Evolutionary conservation across 2,888 invertebrate species (phyloP).

Genomic region (Rhogogaster chlorosoma): DNA sequence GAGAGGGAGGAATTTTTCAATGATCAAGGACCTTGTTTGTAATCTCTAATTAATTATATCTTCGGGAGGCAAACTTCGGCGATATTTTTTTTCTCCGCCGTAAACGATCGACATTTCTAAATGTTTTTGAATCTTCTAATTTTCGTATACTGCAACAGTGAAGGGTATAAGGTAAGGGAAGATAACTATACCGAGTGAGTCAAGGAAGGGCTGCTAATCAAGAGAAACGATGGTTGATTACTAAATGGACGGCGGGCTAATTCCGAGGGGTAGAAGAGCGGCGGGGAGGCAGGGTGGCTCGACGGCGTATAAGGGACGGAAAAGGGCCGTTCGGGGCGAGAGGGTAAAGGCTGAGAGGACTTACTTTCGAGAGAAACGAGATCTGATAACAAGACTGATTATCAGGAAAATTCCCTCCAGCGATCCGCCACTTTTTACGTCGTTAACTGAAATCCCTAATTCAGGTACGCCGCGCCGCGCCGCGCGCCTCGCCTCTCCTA

Average conservation of each 20-base stretch:
- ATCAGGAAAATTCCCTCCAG: slow-evolving; percentile 52
- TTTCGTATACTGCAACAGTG: slow-evolving; percentile 2
- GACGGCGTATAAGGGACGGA: not conserved
- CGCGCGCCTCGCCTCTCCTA: not conserved
- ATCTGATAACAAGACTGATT: slow-evolving; percentile 66
- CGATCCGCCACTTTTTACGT: slow-evolving; percentile 46
- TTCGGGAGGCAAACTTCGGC: not conserved
- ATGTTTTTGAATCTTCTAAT: slow-evolving; percentile 9
- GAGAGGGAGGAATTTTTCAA: not conserved
- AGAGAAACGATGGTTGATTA: slow-evolving; percentile 64
- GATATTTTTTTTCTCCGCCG: not conserved
- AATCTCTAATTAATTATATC: not conserved
- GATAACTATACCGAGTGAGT: slow-evolving; percentile 29
- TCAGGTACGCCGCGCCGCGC: not conserved
- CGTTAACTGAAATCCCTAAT: slow-evolving; percentile 45
- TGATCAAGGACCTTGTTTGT: not conserved
- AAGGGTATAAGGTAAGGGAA: not conserved
- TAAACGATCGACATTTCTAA: too few species aligned
- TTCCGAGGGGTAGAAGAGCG: slow-evolving; percentile 51
- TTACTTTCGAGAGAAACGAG: slow-evolving; percentile 49
- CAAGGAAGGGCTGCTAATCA: slow-evolving; percentile 59
- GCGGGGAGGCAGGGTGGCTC: slow-evolving; percentile 2
- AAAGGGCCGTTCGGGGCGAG: slow-evolving; percentile 3
- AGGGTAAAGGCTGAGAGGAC: slow-evolving; percentile 44
- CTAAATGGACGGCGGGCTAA: slow-evolving; percentile 64